A percentile compares a stretch with the other conserved stretches of the same genome.
These are phyloP conservation scores for Menura novaehollandiae DNA, from an alignment of 2,113 vertebrate genomes.

Conservation along the genomic window DNA sequence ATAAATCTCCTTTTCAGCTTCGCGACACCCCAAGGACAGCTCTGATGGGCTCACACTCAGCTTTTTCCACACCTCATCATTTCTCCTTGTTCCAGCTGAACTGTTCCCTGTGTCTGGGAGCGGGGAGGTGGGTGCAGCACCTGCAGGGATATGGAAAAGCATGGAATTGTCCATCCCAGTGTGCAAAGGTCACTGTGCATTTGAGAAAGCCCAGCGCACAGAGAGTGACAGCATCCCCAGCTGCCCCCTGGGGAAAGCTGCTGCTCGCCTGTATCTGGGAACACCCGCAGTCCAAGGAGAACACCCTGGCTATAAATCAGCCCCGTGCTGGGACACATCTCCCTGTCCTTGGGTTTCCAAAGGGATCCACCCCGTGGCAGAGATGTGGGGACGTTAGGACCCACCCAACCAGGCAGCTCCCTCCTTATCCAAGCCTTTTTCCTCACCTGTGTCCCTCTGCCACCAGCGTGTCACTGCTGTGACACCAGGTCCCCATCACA, in stretches of 20 bases:
- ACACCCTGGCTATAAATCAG: background rate
- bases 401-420: background rate
- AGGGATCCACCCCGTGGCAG: background rate
- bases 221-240: background rate
- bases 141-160: background rate
- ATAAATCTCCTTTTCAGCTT: background rate
- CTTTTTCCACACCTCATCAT: background rate
- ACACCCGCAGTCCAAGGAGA: background rate
- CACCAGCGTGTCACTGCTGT: background rate
- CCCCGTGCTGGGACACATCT: background rate
- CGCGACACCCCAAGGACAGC: background rate
- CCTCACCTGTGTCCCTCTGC: background rate
- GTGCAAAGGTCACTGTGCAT: accelerated
- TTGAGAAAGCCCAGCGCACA: accelerated
- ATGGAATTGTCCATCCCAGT: background rate
- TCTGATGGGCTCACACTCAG: background rate
- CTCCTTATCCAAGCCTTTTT: background rate
- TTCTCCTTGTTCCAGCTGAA: background rate
- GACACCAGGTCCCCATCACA: background rate
- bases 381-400: background rate
- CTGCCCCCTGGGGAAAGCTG: background rate
- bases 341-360: background rate
- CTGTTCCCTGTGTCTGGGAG: background rate
- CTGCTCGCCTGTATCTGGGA: background rate
- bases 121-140: accelerated